A percentile compares a stretch with the other conserved stretches of the same genome.
Conservation (phyloP, 2,888 invertebrate genomes). For the Luperina nickerlii region DNA sequence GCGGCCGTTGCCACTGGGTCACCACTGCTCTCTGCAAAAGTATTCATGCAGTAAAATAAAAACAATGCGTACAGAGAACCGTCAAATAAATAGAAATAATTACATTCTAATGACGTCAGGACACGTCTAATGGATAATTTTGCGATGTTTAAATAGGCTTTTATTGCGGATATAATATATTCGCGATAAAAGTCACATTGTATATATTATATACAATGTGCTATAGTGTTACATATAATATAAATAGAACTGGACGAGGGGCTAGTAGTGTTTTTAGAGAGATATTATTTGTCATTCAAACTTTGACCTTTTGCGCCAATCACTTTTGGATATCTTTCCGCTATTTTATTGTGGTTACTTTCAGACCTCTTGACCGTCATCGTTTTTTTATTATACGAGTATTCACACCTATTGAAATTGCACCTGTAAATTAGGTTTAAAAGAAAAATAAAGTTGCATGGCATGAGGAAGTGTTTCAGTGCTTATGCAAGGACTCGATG, state of each 20-base stretch:
- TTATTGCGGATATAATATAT: conserved; percentile 13
- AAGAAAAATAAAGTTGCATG: background rate
- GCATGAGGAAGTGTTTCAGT: conserved; percentile 3
- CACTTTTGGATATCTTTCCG: background rate
- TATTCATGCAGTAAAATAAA: background rate
- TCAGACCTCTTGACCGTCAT: background rate
- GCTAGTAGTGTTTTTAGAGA: conserved; percentile 2
- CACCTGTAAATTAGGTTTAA: background rate
- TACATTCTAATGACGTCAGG: background rate
- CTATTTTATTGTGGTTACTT: conserved; percentile 7
- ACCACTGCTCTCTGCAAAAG: too few relatives aligned
- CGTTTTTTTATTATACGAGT: background rate
- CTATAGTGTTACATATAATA: background rate
- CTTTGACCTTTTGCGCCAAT: conserved; percentile 35
- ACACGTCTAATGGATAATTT: conserved; percentile 3
- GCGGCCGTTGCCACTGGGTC: too few relatives aligned
- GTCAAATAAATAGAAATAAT: conserved; percentile 4
- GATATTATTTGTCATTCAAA: conserved; percentile 5
- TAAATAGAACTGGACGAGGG: conserved; percentile 23
- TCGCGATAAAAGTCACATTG: too few relatives aligned
- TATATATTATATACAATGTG: background rate
- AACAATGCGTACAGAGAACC: background rate
- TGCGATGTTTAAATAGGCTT: conserved; percentile 12
- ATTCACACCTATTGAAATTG: background rate
- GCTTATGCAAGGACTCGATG: conserved; percentile 27